Percentiles rank a stretch among this genome's conserved stretches.
Conservation (phyloP, 2,888 invertebrate species). For the Acrocyrtus sp. region DNA sequence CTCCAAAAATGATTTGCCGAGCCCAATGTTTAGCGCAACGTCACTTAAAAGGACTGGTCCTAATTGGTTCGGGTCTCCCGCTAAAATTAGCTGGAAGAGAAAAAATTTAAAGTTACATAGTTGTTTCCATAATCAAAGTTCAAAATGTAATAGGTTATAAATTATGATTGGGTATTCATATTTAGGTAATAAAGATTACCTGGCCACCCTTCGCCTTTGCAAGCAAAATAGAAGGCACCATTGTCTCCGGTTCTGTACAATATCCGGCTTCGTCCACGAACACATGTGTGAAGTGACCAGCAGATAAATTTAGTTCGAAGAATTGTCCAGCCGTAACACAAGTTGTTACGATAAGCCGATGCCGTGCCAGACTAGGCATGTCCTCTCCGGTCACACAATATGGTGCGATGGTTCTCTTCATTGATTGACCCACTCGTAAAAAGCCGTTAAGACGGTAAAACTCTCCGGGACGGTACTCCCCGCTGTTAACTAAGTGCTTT, state of each 20-base stretch:
- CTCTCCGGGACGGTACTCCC: slow-evolving; percentile 75
- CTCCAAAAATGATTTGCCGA: slow-evolving; percentile 78
- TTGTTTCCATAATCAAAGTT: too few species aligned
- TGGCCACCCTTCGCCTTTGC: slow-evolving; percentile 55
- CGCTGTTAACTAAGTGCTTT: slow-evolving; percentile 79
- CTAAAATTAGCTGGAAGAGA: slow-evolving; percentile 69
- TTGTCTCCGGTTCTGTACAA: slow-evolving; percentile 87
- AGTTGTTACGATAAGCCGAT: slow-evolving; percentile 87
- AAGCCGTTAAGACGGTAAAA: slow-evolving; percentile 72
- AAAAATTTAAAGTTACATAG: too few species aligned
- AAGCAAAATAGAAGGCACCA: slow-evolving; percentile 77
- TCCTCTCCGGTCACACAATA: slow-evolving; percentile 78
- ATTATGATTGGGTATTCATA: not conserved
- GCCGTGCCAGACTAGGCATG: slow-evolving; percentile 74
- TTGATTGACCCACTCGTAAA: slow-evolving; percentile 71
- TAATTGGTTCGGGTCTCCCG: slow-evolving; percentile 88
- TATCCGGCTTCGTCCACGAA: slow-evolving; percentile 91
- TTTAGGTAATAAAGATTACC: slow-evolving; percentile 22
- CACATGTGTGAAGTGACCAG: slow-evolving; percentile 89
- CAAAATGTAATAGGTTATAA: not conserved
- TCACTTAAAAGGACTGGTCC: slow-evolving; percentile 77
- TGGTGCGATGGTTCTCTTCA: slow-evolving; percentile 75
- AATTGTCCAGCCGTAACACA: slow-evolving; percentile 79
- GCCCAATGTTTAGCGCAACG: slow-evolving; percentile 73
- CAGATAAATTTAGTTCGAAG: slow-evolving; percentile 74